These are phyloP conservation scores for Andrena praecox DNA, from an alignment of 2,888 invertebrate species.

Conservation along the genomic window DNA sequence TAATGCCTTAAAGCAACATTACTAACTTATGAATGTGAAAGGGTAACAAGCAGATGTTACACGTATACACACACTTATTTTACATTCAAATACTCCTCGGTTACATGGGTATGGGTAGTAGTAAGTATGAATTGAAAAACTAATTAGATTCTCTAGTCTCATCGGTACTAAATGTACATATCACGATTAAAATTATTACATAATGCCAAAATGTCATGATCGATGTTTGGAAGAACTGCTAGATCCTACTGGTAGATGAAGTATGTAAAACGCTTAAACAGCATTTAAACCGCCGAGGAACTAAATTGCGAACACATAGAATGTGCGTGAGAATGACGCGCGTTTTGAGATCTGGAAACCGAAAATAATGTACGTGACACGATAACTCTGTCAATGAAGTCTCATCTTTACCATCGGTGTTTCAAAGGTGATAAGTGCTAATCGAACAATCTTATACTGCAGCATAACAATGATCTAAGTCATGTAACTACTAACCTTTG, in stretches of 20 bases:
- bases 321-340: slow-evolving; percentile 6
- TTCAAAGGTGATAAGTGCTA: slow-evolving; percentile 37
- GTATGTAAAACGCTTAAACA: not conserved
- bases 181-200: slow-evolving; percentile 30
- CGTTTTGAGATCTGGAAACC: slow-evolving; percentile 22
- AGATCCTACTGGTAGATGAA: slow-evolving; percentile 23
- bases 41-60: slow-evolving; percentile 18
- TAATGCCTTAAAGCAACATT: slow-evolving; percentile 6
- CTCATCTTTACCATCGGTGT: slow-evolving; percentile 18
- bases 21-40: slow-evolving; percentile 19
- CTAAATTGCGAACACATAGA: slow-evolving; percentile 13
- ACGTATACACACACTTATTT: slow-evolving; percentile 24
- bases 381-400: slow-evolving; percentile 27
- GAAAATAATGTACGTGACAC: slow-evolving; percentile 15
- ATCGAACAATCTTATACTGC: slow-evolving; percentile 38
- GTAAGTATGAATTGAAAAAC: slow-evolving; percentile 32
- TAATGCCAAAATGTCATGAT: slow-evolving; percentile 41
- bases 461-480: slow-evolving; percentile 44
- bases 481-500: slow-evolving; percentile 57
- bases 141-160: slow-evolving; percentile 40
- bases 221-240: slow-evolving; percentile 38
- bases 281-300: slow-evolving; percentile 26
- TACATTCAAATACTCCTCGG: slow-evolving; percentile 2
- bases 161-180: slow-evolving; percentile 51
- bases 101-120: slow-evolving; percentile 9